These are phyloP conservation scores for Anas acuta DNA, from an alignment of 2,797 vertebrate species.

Conservation along the genomic window DNA sequence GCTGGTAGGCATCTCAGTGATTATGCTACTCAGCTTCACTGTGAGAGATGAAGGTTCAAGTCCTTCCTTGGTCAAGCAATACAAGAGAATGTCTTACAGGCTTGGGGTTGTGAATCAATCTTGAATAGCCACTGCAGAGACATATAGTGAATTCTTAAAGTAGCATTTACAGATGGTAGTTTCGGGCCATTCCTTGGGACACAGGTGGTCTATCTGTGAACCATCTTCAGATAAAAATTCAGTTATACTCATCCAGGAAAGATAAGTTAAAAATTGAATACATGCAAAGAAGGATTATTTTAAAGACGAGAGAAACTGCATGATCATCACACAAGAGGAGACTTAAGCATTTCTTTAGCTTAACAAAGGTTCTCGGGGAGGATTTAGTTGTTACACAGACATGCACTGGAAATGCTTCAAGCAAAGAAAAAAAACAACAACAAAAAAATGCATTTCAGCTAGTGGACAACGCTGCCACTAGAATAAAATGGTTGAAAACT, in stretches of 20 bases:
- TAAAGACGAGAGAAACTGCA: not conserved
- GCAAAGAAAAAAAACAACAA: not conserved
- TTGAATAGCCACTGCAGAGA: not conserved
- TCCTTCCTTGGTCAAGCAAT: not conserved
- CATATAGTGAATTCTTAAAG: not conserved
- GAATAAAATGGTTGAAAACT: not conserved
- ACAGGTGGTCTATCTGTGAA: not conserved
- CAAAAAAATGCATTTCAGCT: not conserved
- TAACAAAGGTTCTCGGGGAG: not conserved
- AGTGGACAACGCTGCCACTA: not conserved
- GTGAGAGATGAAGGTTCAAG: not conserved
- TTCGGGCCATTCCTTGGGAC: not conserved
- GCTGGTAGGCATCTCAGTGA: not conserved
- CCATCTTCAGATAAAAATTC: not conserved
- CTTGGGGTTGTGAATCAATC: not conserved
- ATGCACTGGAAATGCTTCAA: not conserved
- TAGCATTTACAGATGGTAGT: not conserved
- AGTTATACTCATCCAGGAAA: not conserved
- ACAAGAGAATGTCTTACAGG: not conserved
- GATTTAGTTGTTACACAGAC: not conserved
- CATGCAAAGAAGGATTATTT: not conserved
- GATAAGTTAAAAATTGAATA: not conserved
- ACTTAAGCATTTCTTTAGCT: not conserved
- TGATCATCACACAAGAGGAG: not conserved
- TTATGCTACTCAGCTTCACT: not conserved